Base-by-base conservation (phyloP, 2,113 vertebrate genomes). In the Oxygymnocypris stewartii region DNA sequence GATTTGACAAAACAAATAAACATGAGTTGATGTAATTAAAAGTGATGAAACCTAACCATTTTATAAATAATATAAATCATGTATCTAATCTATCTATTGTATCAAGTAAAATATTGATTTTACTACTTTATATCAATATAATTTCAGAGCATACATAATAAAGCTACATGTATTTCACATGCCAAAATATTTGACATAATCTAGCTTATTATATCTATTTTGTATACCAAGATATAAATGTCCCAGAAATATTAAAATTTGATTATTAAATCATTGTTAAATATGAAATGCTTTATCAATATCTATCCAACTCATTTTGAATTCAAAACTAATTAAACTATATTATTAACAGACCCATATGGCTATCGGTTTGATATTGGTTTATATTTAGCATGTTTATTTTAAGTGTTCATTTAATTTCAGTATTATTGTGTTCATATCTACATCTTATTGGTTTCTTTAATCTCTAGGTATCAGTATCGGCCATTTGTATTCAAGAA, bases 21-120 rank as follows among this genome's bases (percentile, higher is more conserved):
- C 88, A 91, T 83, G 83, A 79, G 83, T 87, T 89, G 84, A 87
- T 91, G 76, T 90, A 84, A 90, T 90, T 92, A 90, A 88, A 87
- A 90, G 87, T 92, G 85, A 87, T n/a, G n/a, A 82, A 86, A 51
- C n/a, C n/a, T n/a, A n/a, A 71, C 67, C 31, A 37, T 67, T 37
- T 37, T 69, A 35, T 31, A 7, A 2, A 20, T 18, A 37, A 31
- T 31, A 35, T 67, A 28, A 31, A 67, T 31, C 28, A 69, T 18
- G 7, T 69, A 35, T 69, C 2, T 69, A 18, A 35, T 69, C 2
- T 16, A 23, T 61, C 28, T 31, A 31, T 31, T 18, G 25, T 13
- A 6, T 37, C 28, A 10, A 20, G 31, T 7, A 65, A 9, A 31
- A 16, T 6, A 31, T 67, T 6, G 1, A 67, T 67, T 35, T 69